phyloP scores from a whole-genome alignment of 1,140 invertebrate genomes.

The Drosophila triauraria region DNA sequence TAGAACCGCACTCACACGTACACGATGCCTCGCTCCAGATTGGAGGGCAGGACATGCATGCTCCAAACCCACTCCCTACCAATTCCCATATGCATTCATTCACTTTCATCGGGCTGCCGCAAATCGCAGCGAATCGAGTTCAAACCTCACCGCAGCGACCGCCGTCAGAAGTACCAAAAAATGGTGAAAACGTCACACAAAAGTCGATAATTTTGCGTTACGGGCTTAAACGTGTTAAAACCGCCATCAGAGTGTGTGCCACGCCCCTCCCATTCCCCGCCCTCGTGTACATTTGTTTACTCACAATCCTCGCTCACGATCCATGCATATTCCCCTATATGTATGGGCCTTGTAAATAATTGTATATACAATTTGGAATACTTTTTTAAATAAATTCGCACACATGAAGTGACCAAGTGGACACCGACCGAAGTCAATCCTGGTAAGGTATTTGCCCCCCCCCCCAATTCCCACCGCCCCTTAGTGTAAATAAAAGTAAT shows the following conservation, averaged over 20 bases:
- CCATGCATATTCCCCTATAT: constrained; percentile 44
- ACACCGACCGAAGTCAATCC: constrained; percentile 44
- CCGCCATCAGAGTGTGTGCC: constrained; percentile 59
- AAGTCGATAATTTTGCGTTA: constrained; percentile 80
- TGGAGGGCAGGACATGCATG: constrained; percentile 23
- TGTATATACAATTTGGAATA: constrained; percentile 60
- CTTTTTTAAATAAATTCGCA: constrained; percentile 49
- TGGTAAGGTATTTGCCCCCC: constrained; percentile 69
- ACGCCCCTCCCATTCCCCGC: constrained; percentile 4
- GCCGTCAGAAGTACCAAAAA: constrained; percentile 55
- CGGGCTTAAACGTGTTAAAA: constrained; percentile 74
- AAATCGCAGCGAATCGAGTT: constrained; percentile 61
- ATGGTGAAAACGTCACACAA: constrained; percentile 70
- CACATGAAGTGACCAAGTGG: constrained; percentile 66
- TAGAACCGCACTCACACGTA: constrained; percentile 67
- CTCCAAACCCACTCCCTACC: background rate
- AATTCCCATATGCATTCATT: constrained; percentile 31
- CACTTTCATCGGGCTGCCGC: constrained; percentile 51
- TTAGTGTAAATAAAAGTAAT: constrained; percentile 50
- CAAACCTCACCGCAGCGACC: constrained; percentile 63
- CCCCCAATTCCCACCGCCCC: background rate
- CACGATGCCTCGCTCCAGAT: constrained; percentile 11
- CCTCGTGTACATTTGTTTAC: background rate
- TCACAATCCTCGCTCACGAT: constrained; percentile 17
- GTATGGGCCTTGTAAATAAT: constrained; percentile 52